Evolutionary conservation across 2,888 invertebrate species (phyloP), one percentile per base, ranked within the genome.

Genomic region (Drosophila tanythrix): DNA sequence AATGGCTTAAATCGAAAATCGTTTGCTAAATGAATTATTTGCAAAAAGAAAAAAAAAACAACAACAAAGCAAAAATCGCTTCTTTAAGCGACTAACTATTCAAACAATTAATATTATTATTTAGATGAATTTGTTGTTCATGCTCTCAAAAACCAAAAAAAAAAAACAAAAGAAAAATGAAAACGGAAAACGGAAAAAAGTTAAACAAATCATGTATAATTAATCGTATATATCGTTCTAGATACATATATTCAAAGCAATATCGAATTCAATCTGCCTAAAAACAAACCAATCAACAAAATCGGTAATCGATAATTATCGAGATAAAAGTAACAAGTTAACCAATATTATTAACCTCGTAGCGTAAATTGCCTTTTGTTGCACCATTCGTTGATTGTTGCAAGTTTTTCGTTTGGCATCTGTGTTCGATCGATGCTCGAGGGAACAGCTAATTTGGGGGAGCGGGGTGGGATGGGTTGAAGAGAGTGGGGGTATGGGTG

Each of bases 41-140:
- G 72, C 72, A 57, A 56, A 5, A 43, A 21, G 13, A n/a, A 8
- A 56, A 43, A 13, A 21, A 21, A 25, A 40, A 36, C 2, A 13
- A 40, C 1, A 56, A 15, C 18, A 5, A 36, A n/a, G n/a, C 0
- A 40, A n/a, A 51, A 52, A 63, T 66, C 27, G 50, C 35, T 31
- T 31, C n/a, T 57, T 38, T 31, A 35, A 48, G 36, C 53, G 52
- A 60, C 55, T 55, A 51, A 61, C 62, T 57, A 57, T 71, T 52
- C 25, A 55, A 21, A 56, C 67, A 60, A 56, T 65, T 62, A 56
- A 55, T 59, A 60, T 50, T 74, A 82, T 81, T 68, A 78, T 82
- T 85, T 82, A 83, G 83, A 70, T 58, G 63, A 81, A 83, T 83
- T 85, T 83, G 82, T 82, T 85, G 78, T 74, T 82, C 65, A 74